Conservation (phyloP, 2,888 invertebrate genomes). For the Physocephala rufipes region DNA sequence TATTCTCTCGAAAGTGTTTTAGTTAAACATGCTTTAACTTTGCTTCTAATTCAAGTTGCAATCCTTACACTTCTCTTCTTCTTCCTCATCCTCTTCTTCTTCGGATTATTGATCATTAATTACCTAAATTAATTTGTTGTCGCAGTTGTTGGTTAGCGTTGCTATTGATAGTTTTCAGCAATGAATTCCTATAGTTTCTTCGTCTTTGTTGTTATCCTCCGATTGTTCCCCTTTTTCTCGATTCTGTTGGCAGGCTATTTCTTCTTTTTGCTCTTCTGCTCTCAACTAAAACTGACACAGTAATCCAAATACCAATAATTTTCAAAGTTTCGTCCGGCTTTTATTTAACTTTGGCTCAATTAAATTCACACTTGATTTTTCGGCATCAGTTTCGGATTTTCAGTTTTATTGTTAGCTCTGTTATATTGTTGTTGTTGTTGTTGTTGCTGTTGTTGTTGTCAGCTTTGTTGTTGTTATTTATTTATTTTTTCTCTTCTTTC, state of each 20-base stretch:
- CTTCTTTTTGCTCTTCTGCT: slow-evolving; percentile 34
- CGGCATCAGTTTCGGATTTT: slow-evolving; percentile 24
- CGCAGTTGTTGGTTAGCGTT: no score
- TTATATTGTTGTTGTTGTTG: neutral
- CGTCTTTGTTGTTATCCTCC: no score
- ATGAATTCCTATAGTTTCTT: no score
- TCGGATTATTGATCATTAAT: no score
- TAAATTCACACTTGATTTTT: slow-evolving; percentile 40
- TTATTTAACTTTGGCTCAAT: slow-evolving; percentile 40
- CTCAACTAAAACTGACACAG: slow-evolving; percentile 51
- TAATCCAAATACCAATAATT: slow-evolving; percentile 54
- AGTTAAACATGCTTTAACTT: neutral
- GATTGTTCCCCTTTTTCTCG: neutral
- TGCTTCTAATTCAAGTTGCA: no score
- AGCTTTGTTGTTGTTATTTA: neutral
- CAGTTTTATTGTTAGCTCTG: neutral
- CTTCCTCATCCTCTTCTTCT: no score
- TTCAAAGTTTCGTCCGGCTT: slow-evolving; percentile 37
- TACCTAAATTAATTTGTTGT: no score
- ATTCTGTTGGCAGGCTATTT: neutral
- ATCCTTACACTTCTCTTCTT: no score
- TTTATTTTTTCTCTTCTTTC: slow-evolving; percentile 24
- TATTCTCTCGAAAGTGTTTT: neutral
- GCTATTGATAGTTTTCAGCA: no score
- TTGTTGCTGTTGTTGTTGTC: neutral